Evolutionary conservation across 2,888 invertebrate species (phyloP).

Genomic region (Drosophila barbarae): DNA sequence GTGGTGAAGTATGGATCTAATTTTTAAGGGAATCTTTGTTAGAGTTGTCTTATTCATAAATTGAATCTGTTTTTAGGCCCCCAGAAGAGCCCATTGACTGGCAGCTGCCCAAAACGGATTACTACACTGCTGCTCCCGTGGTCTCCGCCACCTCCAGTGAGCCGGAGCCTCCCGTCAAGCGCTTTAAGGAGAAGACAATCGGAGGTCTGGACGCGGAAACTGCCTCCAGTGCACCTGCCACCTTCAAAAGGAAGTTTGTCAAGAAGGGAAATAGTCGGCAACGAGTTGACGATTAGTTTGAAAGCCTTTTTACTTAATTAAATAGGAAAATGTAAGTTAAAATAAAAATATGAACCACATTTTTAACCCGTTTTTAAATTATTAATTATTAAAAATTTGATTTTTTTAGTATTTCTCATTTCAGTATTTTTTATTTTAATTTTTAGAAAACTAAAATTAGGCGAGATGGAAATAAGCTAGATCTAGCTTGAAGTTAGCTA

Average conservation of each 20-base stretch:
- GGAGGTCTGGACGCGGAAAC: slow-evolving; percentile 59
- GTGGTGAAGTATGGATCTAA: slow-evolving; percentile 79
- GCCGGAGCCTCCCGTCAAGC: slow-evolving; percentile 76
- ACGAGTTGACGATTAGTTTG: slow-evolving; percentile 72
- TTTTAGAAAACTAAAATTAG: too few relatives aligned
- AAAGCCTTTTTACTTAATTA: background rate
- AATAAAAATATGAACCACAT: background rate
- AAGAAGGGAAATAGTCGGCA: slow-evolving; percentile 77
- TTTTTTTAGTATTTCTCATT: too few relatives aligned
- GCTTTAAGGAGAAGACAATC: slow-evolving; percentile 79
- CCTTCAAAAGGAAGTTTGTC: slow-evolving; percentile 78
- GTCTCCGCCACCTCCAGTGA: slow-evolving; percentile 54
- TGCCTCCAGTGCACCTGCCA: slow-evolving; percentile 52
- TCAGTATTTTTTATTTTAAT: too few relatives aligned
- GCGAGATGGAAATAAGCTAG: too few relatives aligned
- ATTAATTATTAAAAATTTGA: too few relatives aligned
- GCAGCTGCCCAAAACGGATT: slow-evolving; percentile 84
- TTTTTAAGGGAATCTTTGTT: background rate
- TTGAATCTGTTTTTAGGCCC: slow-evolving; percentile 52
- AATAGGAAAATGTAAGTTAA: background rate
- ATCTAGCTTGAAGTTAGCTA: too few relatives aligned
- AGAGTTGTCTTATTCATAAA: background rate
- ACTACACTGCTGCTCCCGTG: slow-evolving; percentile 64
- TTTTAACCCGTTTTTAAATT: too few relatives aligned
- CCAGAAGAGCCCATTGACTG: slow-evolving; percentile 82